Conservation (phyloP, 2,888 invertebrate species). For the Hirtodrosophila cameraria region DNA sequence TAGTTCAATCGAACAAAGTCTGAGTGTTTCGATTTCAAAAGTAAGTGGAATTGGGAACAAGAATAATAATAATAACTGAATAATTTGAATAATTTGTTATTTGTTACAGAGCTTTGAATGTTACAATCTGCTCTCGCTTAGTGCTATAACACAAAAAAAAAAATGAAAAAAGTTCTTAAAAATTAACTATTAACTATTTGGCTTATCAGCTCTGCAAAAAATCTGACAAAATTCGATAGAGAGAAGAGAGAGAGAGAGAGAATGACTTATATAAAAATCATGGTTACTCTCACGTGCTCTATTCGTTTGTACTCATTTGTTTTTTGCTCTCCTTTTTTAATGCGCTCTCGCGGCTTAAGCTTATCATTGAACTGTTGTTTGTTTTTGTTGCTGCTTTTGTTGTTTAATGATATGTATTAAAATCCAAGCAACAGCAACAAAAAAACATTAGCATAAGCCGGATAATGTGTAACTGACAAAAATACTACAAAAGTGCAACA, state of each 20-base stretch:
- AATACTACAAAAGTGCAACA: not conserved
- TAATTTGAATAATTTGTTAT: too few species aligned
- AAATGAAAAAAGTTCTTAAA: too few species aligned
- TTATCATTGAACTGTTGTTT: constrained; percentile 35
- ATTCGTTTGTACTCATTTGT: constrained; percentile 9
- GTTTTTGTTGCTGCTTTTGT: constrained; percentile 1
- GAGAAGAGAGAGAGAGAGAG: constrained; percentile 4
- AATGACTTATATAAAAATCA: constrained; percentile 3
- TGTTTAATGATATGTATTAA: constrained; percentile 30
- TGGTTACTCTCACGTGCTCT: constrained; percentile 17
- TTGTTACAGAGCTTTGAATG: too few species aligned
- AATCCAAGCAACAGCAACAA: constrained; percentile 5
- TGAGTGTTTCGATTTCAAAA: too few species aligned
- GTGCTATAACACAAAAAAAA: too few species aligned
- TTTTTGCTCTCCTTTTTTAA: constrained; percentile 18
- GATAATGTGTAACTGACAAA: constrained; percentile 11
- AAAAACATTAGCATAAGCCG: constrained; percentile 27
- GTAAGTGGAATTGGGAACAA: too few species aligned
- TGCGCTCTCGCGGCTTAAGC: constrained; percentile 35
- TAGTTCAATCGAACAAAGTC: too few species aligned
- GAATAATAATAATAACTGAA: too few species aligned
- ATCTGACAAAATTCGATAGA: not conserved
- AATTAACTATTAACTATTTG: too few species aligned
- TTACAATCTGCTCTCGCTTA: too few species aligned
- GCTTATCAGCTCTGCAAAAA: too few species aligned